Percentiles rank a stretch among this genome's conserved stretches.
These are phyloP conservation scores for Nycticorax nycticorax DNA, from an alignment of 2,113 vertebrate genomes.

Conservation along the genomic window DNA sequence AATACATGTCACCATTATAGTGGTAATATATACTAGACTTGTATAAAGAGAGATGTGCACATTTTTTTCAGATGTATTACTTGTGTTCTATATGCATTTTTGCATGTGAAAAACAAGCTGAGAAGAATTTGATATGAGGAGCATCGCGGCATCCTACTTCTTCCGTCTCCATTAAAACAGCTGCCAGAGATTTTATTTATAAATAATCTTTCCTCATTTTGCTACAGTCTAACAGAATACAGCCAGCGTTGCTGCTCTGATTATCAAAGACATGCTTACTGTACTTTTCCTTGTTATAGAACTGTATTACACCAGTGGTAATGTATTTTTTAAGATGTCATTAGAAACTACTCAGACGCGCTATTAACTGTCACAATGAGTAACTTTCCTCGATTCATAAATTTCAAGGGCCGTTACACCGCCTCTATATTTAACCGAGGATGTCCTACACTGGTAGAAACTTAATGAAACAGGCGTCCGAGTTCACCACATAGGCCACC, in stretches of 20 bases:
- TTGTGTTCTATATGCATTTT: not conserved
- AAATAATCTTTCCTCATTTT: not conserved
- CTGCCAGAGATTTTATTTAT: not conserved
- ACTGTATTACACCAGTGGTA: not conserved
- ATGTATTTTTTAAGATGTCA: not conserved
- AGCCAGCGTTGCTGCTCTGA: not conserved
- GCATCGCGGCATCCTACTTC: not conserved
- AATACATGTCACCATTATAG: not conserved
- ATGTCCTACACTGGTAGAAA: not conserved
- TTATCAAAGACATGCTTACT: not conserved
- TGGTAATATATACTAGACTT: not conserved
- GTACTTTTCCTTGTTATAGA: not conserved
- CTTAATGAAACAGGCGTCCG: no score
- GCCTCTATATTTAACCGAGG: not conserved
- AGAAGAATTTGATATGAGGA: not conserved
- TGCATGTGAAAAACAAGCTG: not conserved
- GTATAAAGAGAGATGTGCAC: not conserved
- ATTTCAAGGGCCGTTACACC: not conserved
- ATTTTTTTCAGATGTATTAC: not conserved
- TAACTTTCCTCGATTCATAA: not conserved
- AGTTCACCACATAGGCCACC: accelerated
- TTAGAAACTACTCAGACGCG: not conserved
- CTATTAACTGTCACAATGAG: not conserved
- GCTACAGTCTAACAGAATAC: not conserved
- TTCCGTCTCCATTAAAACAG: not conserved